A percentile compares a stretch with the other conserved stretches of the same genome.
phyloP scores from a whole-genome alignment of 2,113 vertebrate genomes.

The Gavia stellata region DNA sequence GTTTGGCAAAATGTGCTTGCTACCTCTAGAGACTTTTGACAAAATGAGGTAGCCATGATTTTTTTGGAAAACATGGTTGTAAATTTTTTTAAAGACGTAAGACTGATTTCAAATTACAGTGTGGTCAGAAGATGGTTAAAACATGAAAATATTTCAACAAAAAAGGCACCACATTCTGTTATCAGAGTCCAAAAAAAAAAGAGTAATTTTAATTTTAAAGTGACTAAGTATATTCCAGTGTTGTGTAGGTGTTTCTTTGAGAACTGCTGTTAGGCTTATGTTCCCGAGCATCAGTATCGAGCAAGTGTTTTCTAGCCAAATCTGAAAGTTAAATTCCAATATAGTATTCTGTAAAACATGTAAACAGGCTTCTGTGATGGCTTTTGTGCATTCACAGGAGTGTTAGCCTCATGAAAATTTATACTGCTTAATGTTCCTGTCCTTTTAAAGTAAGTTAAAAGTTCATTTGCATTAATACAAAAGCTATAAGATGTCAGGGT shows the following conservation, averaged over 20 bases:
- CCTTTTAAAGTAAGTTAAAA: constrained; percentile 40
- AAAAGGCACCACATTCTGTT: not conserved
- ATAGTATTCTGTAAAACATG: not conserved
- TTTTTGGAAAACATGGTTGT: fast-evolving
- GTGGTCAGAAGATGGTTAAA: not conserved
- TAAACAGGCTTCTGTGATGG: not conserved
- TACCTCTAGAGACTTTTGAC: not conserved
- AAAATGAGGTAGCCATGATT: not conserved
- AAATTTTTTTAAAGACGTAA: not conserved
- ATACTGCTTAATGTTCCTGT: not conserved
- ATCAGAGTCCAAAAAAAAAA: not conserved
- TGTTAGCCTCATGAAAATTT: constrained; percentile 27
- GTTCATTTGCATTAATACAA: constrained; percentile 45
- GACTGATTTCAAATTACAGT: not conserved
- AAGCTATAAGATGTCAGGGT: not conserved
- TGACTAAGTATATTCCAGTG: not conserved
- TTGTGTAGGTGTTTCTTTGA: not conserved
- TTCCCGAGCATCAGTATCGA: not conserved
- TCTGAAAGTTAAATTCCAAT: not conserved
- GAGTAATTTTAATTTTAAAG: not conserved
- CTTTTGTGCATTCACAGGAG: not conserved
- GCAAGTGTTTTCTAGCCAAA: not conserved
- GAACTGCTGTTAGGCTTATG: not conserved
- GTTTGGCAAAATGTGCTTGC: not conserved
- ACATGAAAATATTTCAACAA: not conserved